Percentiles rank a stretch among this genome's conserved stretches.
Evolutionary conservation across 2,888 invertebrate genomes (phyloP).

Genomic region (Hipparchia sbordonii): DNA sequence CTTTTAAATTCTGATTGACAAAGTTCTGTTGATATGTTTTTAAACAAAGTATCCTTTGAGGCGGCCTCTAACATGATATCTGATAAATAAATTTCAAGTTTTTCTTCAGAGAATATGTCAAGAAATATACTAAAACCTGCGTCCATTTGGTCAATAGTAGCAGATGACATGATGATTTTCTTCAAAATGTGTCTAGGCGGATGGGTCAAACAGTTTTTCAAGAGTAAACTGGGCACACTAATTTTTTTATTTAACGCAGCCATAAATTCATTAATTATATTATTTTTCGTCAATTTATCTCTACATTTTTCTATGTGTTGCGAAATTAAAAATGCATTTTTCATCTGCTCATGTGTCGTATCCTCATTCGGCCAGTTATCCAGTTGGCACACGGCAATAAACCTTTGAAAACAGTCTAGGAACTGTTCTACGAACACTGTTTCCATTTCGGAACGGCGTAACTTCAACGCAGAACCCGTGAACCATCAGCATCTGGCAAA

Average conservation of each 20-base stretch:
- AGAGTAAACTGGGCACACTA: conserved; percentile 47
- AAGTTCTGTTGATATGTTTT: conserved; percentile 53
- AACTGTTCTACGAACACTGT: conserved; percentile 71
- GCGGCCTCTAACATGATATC: conserved; percentile 69
- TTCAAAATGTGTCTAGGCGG: conserved; percentile 68
- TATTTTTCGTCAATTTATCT: conserved; percentile 68
- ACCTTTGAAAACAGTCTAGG: conserved; percentile 79
- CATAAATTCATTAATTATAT: conserved; percentile 69
- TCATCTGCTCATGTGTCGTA: conserved; percentile 70
- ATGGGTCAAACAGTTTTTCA: conserved; percentile 62
- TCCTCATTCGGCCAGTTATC: conserved; percentile 71
- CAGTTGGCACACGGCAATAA: conserved; percentile 74
- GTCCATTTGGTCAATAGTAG: conserved; percentile 58
- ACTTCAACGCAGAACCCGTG: conserved; percentile 65
- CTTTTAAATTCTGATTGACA: conserved; percentile 62
- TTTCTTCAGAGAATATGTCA: conserved; percentile 59
- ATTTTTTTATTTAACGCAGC: conserved; percentile 51
- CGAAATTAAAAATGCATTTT: conserved; percentile 78
- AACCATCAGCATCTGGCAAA: conserved; percentile 75
- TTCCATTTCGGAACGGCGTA: conserved; percentile 62
- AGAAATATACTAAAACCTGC: conserved; percentile 59
- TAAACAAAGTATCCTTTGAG: conserved; percentile 64
- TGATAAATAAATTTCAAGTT: conserved; percentile 59
- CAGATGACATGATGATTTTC: conserved; percentile 65
- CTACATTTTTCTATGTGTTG: conserved; percentile 81